These are phyloP conservation scores for Muscidifurax raptorellus DNA, from an alignment of 1,140 invertebrate genomes.

Conservation along the genomic window DNA sequence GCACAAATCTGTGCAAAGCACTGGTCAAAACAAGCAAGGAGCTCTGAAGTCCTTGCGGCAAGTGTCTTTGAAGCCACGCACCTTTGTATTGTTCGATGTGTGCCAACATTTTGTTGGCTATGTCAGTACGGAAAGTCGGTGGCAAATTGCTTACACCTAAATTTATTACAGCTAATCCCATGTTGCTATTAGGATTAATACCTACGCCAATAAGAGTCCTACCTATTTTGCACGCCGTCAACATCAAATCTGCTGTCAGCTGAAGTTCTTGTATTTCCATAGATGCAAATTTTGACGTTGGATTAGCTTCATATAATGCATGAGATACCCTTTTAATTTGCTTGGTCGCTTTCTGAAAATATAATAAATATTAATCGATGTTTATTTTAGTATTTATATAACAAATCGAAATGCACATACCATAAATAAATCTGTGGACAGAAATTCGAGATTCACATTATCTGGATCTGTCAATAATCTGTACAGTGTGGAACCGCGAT, in stretches of 20 bases:
- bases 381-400: background rate
- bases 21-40: constrained; percentile 76
- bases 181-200: constrained; percentile 79
- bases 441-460: constrained; percentile 78
- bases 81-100: constrained; percentile 79
- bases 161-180: constrained; percentile 80
- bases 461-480: constrained; percentile 80
- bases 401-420: constrained; percentile 65
- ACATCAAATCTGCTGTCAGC: constrained; percentile 79
- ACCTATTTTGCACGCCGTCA: constrained; percentile 80
- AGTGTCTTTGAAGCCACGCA: constrained; percentile 77
- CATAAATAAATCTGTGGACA: constrained; percentile 78
- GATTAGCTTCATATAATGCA: constrained; percentile 73
- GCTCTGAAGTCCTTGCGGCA: constrained; percentile 76
- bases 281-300: constrained; percentile 69
- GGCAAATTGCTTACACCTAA: constrained; percentile 79
- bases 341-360: constrained; percentile 78
- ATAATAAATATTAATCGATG: constrained; percentile 8
- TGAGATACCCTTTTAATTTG: constrained; percentile 78
- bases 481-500: constrained; percentile 80
- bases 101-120: constrained; percentile 81
- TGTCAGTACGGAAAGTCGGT: constrained; percentile 79
- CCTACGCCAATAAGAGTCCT: constrained; percentile 78
- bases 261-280: constrained; percentile 78
- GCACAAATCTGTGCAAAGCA: constrained; percentile 77